Conservation (phyloP, 2,888 invertebrate genomes). For the Dicyrtomina minuta region DNA sequence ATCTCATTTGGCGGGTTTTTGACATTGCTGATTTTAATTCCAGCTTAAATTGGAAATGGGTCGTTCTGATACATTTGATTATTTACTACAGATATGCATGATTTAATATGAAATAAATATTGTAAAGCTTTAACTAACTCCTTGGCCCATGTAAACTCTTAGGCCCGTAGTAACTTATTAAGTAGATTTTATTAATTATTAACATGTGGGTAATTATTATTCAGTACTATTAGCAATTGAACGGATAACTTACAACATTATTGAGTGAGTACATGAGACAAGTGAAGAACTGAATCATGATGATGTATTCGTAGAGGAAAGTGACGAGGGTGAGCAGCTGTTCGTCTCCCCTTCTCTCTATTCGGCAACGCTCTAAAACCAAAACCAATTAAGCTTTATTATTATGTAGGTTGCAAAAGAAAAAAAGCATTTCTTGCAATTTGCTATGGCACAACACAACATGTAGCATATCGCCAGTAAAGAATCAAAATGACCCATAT, state of each 20-base stretch:
- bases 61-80: too few species aligned
- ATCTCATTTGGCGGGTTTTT: too few species aligned
- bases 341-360: background rate
- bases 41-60: too few species aligned
- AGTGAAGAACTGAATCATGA: conserved; percentile 29
- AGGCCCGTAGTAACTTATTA: too few species aligned
- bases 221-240: background rate
- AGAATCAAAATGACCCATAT: too few species aligned
- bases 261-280: conserved; percentile 22
- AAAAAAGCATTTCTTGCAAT: conserved; percentile 5
- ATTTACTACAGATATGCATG: too few species aligned
- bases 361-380: background rate
- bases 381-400: background rate
- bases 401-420: background rate
- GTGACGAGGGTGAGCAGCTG: background rate
- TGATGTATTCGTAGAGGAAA: conserved; percentile 20
- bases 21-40: too few species aligned
- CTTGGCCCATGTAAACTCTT: too few species aligned
- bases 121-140: too few species aligned
- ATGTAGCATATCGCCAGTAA: too few species aligned
- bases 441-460: too few species aligned
- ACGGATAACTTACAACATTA: conserved; percentile 15
- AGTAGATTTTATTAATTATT: background rate
- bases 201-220: background rate
- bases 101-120: too few species aligned